Percentiles rank a stretch among this genome's conserved stretches.
These are phyloP conservation scores for Tichodroma muraria DNA, from an alignment of 2,113 vertebrate species.

Conservation along the genomic window DNA sequence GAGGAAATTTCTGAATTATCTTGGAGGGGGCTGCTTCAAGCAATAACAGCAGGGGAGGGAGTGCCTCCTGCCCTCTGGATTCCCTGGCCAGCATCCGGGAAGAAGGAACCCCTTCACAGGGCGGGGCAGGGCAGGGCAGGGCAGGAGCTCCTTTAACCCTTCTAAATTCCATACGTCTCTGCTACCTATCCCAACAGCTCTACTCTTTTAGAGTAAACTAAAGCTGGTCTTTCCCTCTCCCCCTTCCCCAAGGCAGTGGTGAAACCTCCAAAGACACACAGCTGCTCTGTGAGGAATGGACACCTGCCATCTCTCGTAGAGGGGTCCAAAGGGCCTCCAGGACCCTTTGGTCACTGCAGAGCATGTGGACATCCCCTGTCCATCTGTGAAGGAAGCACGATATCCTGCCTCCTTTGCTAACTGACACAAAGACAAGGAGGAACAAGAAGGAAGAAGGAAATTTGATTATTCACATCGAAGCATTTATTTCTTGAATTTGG, in stretches of 20 bases:
- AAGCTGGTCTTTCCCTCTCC: neutral
- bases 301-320: neutral
- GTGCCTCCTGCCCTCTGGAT: neutral
- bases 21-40: neutral
- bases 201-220: neutral
- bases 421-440: neutral
- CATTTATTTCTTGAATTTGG: neutral
- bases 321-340: neutral
- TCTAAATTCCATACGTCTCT: neutral
- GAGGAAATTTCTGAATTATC: neutral
- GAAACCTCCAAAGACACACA: neutral
- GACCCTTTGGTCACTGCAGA: neutral
- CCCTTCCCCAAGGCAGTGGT: fast-evolving
- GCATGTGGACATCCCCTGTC: neutral
- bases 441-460: neutral
- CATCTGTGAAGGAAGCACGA: fast-evolving
- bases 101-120: neutral
- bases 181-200: neutral
- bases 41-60: neutral
- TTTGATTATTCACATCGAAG: neutral
- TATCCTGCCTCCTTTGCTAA: neutral
- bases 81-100: neutral
- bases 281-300: fast-evolving
- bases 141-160: neutral
- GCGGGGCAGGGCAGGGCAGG: neutral